Evolutionary conservation across 2,888 invertebrate species (phyloP), one percentile per base, ranked within the genome.

Genomic region (Hydriomena furcata): DNA sequence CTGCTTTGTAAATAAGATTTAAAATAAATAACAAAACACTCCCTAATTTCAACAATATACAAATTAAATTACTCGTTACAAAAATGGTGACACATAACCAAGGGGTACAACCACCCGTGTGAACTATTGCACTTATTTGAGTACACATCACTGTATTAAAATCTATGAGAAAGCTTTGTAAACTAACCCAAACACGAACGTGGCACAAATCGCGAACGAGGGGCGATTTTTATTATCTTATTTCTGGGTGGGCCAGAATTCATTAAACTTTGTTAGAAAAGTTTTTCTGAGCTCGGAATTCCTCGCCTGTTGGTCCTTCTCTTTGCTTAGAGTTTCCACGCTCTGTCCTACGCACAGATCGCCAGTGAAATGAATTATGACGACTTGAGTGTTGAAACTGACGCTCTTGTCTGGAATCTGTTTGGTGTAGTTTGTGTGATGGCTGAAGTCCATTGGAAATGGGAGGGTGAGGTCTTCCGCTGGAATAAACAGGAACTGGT

Each of bases 341-440:
- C 91, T 91, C 52, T 91, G 90, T 0, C 88, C 86, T 6, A 91
- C 79, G 68, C 85, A 89, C 11, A 86, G 74, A 61, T 93, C 92
- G 0, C 92, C 92, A n/a, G 91, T 91, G 66, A 93, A 93, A 70
- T 93, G 93, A 25, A 93, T 91, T 23, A 93, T 93, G 52, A 92
- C 85, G 3, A 93, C 93, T 79, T 93, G 92, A 0, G 86, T 86
- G 69, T 90, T 89, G 61, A 90, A 90, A 1, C 88, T 85, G 27
- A 90, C 90, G 56, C 88, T 89, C 56, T 88, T 90, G 62, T 90
- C 88, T 0, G 80, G 74, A 21, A 59, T 75, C 49, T 82, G 85
- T 55, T 87, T 88, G 6, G 67, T 65, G 59, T 85, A 86, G 60
- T 73, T 76, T 7, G 68, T 60, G 27, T 84, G 79, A 5, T 81